Evolutionary conservation across 2,113 vertebrate genomes (phyloP).

Genomic region (Colinus virginianus): DNA sequence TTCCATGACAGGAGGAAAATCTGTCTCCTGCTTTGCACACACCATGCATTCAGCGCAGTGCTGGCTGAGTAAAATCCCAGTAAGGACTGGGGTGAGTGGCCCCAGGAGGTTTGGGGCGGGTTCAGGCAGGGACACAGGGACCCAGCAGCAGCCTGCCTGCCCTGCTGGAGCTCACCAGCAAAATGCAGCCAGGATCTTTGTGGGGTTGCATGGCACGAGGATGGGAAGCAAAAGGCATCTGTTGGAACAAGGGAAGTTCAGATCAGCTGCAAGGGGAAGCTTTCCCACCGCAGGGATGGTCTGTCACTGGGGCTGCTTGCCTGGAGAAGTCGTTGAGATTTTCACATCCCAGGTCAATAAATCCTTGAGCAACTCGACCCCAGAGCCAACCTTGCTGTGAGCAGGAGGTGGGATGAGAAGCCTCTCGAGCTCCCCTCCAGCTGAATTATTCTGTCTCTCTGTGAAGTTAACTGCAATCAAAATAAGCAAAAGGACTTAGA

Average conservation of each 20-base stretch:
- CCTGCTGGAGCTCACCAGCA: neutral
- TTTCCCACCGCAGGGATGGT: neutral
- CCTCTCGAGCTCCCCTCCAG: neutral
- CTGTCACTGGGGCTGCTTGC: neutral
- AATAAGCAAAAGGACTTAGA: slow-evolving; percentile 41
- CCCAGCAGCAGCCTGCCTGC: neutral
- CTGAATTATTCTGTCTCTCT: slow-evolving; percentile 6
- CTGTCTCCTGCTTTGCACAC: neutral
- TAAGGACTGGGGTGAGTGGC: neutral
- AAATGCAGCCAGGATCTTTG: neutral
- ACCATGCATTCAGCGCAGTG: neutral
- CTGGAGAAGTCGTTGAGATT: neutral
- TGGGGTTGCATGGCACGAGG: neutral
- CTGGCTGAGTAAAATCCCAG: neutral
- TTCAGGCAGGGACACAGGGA: neutral
- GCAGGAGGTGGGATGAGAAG: neutral
- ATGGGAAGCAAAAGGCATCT: neutral
- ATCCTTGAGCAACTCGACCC: neutral
- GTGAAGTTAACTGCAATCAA: slow-evolving; percentile 43
- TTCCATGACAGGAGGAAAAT: neutral
- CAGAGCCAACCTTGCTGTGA: neutral
- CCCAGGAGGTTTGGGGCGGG: neutral
- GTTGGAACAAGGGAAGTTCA: neutral
- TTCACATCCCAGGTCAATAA: neutral
- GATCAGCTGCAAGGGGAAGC: neutral